phyloP scores from a whole-genome alignment of 2,888 invertebrate species.

The Trichopria drosophilae region DNA sequence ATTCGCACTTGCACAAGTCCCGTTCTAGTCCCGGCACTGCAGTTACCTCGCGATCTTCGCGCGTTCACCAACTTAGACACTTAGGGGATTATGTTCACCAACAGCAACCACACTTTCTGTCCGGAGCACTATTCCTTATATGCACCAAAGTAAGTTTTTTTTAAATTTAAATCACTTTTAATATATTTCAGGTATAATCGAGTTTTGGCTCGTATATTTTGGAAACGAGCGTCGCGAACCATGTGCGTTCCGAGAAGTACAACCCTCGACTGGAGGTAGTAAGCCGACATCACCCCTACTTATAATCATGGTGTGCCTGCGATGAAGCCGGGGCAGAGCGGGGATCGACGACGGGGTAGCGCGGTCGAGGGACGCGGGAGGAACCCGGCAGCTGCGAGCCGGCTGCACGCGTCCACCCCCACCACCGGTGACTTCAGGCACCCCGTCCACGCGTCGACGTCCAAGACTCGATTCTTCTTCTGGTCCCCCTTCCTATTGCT shows the following conservation, averaged over 20 bases:
- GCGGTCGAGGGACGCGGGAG: constrained; percentile 43
- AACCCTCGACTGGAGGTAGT: constrained; percentile 58
- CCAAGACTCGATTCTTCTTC: neutral
- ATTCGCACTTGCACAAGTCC: neutral
- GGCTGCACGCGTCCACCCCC: constrained; percentile 59
- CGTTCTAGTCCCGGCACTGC: neutral
- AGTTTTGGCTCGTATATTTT: too few species aligned
- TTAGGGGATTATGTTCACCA: too few species aligned
- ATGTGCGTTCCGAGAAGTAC: constrained; percentile 40
- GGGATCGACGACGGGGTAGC: constrained; percentile 24
- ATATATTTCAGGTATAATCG: too few species aligned
- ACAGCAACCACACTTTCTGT: too few species aligned
- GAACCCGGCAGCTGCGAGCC: constrained; percentile 58
- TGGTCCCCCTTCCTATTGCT: neutral
- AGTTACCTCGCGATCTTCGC: neutral
- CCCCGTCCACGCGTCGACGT: too few species aligned
- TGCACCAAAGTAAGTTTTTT: too few species aligned
- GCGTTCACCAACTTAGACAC: too few species aligned
- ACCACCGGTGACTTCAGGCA: too few species aligned
- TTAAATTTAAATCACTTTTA: too few species aligned
- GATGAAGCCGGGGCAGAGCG: constrained; percentile 29
- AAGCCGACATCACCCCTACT: constrained; percentile 55
- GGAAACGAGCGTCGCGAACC: too few species aligned
- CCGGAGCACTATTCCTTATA: too few species aligned
- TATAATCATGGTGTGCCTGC: constrained; percentile 51